Evolutionary conservation across 2,888 invertebrate species (phyloP), one percentile per base, ranked within the genome.

Genomic region (Ptilodon capucinus): DNA sequence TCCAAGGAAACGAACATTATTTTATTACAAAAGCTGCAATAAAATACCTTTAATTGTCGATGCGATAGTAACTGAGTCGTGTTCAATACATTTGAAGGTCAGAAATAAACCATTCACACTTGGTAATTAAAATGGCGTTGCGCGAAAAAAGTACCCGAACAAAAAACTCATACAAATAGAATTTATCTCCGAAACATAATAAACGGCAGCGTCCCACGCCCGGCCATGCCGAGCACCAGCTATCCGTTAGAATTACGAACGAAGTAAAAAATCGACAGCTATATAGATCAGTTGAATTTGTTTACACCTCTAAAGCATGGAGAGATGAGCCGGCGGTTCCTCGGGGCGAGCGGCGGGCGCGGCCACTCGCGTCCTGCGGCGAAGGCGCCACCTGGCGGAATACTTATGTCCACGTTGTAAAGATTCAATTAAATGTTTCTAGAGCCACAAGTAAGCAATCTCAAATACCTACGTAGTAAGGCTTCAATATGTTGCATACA

Each of bases 191-290:
- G 23, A 23, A 23, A 23, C 9, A 23, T n/a, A 28, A 28, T 28
- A 28, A 28, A 28, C n/a, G 4, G 28, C n/a, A 3, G n/a, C 28
- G 28, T 28, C n/a, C 28, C n/a, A n/a, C 28, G 21, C 30, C 25
- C 47, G 43, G 44, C 53, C 42, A 57, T 53, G 44, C 11, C 8
- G 16, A 9, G 9, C 16, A 25, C 34, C 18, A 14, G 19, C 17
- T 16, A 18, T 30, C 45, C 34, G 34, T 43, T 47, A 41, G 13
- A 45, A 45, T 38, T 44, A 46, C 46, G 32, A 32, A 46, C 32
- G 32, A 39, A 45, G 47, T 40, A 42, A 47, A 42, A 47, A 42
- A 18, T 23, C 30, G 18, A 36, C 16, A 14, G 18, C 18, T 35
- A 46, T 44, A 35, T 23, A 40, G 44, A 32, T 46, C 32, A 36